Percentiles rank a stretch among this genome's conserved stretches.
These are phyloP conservation scores for Trichonephila clavata DNA, from an alignment of 1,140 invertebrate genomes.

Conservation along the genomic window DNA sequence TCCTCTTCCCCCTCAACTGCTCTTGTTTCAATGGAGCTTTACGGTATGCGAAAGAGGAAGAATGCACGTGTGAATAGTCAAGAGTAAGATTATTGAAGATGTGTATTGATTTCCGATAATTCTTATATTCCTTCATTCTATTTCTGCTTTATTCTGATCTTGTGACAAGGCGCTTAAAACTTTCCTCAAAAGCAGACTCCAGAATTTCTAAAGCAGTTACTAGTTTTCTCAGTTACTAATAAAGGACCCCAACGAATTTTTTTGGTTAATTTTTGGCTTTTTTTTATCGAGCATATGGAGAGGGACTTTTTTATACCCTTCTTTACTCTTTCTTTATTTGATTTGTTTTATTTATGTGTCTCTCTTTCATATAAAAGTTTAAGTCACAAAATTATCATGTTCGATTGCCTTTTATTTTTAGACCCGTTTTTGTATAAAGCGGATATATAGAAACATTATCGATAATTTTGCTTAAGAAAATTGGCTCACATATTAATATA, in stretches of 20 bases:
- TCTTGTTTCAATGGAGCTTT: slow-evolving; percentile 66
- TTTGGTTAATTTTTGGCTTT: not conserved
- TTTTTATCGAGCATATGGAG: slow-evolving; percentile 6
- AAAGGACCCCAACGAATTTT: not conserved
- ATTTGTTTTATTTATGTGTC: not conserved
- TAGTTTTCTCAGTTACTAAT: slow-evolving; percentile 9
- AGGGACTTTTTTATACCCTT: not conserved
- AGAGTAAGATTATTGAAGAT: slow-evolving; percentile 74
- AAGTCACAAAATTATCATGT: too few relatives aligned
- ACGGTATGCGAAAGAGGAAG: slow-evolving; percentile 10
- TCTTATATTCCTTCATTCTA: slow-evolving; percentile 67
- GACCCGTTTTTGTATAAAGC: too few relatives aligned
- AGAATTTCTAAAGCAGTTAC: slow-evolving; percentile 56
- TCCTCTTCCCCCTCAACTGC: slow-evolving; percentile 43
- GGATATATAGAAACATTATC: too few relatives aligned
- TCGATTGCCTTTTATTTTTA: too few relatives aligned
- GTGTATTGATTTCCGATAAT: slow-evolving; percentile 73
- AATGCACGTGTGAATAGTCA: slow-evolving; percentile 72
- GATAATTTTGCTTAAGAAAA: too few relatives aligned
- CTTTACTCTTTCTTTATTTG: not conserved
- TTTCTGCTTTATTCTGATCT: slow-evolving; percentile 64
- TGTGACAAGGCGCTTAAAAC: slow-evolving; percentile 52
- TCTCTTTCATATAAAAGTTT: not conserved
- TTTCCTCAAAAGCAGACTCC: slow-evolving; percentile 27
- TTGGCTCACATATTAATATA: too few relatives aligned